Conservation (phyloP, 2,797 vertebrate species). For the Eremophila alpestris region DNA sequence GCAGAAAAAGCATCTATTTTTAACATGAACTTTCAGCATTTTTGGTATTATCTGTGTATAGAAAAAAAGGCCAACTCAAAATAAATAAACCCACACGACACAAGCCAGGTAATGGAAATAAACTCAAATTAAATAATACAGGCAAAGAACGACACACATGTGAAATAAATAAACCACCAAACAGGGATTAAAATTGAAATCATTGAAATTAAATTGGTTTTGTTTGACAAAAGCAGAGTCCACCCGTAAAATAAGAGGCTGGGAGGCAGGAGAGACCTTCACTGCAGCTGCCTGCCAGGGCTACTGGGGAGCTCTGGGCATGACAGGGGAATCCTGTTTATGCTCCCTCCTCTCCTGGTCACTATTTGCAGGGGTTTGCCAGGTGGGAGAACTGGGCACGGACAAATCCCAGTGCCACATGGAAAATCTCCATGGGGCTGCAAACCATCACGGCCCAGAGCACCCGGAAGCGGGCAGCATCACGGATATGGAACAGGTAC, state of each 20-base stretch:
- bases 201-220: not conserved
- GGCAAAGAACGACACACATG: not conserved
- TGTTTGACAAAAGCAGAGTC: not conserved
- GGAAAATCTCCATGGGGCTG: accelerated
- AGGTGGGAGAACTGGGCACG: not conserved
- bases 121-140: not conserved
- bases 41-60: not conserved
- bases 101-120: not conserved
- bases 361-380: not conserved
- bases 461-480: not conserved
- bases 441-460: accelerated
- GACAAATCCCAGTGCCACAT: not conserved
- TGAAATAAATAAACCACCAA: not conserved
- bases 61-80: not conserved
- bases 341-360: not conserved
- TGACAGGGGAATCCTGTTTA: not conserved
- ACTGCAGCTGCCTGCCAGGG: conserved; percentile 20
- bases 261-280: not conserved
- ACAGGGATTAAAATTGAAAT: not conserved
- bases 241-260: not conserved
- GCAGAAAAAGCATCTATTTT: not conserved
- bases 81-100: not conserved
- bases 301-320: not conserved
- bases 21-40: not conserved
- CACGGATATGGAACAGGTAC: accelerated